Percentiles rank a stretch among this genome's conserved stretches.
Conservation (phyloP, 2,113 vertebrate species). For the Cariama cristata region DNA sequence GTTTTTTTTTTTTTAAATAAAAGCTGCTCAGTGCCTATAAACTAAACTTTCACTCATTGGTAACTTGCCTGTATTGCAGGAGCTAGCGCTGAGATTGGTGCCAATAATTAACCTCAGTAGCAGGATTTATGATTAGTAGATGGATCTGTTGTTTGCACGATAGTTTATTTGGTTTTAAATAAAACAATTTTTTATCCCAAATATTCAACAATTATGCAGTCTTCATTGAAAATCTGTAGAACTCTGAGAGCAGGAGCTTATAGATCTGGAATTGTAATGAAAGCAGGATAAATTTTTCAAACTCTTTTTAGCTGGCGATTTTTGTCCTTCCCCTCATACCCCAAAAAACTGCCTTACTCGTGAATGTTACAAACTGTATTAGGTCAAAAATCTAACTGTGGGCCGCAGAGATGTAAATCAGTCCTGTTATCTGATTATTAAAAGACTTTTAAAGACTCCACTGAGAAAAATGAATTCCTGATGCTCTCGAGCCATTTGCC, state of each 20-base stretch:
- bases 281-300: background rate
- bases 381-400: background rate
- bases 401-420: background rate
- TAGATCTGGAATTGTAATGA: background rate
- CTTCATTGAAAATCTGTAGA: background rate
- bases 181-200: background rate
- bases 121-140: background rate
- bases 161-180: background rate
- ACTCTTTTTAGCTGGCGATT: background rate
- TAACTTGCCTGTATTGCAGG: background rate
- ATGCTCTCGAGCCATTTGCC: constrained; percentile 16
- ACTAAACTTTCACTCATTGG: background rate
- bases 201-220: background rate
- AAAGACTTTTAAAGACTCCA: constrained; percentile 35
- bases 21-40: background rate
- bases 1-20: background rate
- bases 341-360: background rate
- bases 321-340: background rate
- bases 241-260: background rate
- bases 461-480: constrained; percentile 30
- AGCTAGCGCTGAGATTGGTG: background rate
- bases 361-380: background rate
- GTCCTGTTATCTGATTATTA: background rate
- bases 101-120: background rate
- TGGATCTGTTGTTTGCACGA: background rate